Evolutionary conservation across 1,140 invertebrate species (phyloP).

Genomic region (Euura saliciscinereae): DNA sequence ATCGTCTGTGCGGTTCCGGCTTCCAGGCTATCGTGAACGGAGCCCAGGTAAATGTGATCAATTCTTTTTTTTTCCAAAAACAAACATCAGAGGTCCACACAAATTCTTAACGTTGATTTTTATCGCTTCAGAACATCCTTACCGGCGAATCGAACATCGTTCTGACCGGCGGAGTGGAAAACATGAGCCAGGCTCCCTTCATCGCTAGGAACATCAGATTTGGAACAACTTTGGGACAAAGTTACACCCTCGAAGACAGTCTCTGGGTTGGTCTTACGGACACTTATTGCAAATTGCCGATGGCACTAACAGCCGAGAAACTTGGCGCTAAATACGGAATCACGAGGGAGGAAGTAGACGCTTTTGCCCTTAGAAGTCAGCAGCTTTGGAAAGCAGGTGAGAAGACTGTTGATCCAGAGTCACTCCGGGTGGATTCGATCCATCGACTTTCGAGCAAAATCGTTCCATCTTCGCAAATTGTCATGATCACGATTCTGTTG

Average conservation of each 20-base stretch:
- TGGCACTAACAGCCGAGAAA: slow-evolving; percentile 98
- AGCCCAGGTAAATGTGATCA: slow-evolving; percentile 72
- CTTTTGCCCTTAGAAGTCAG: slow-evolving; percentile 87
- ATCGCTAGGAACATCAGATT: slow-evolving; percentile 88
- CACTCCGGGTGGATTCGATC: too few relatives aligned
- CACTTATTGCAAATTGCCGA: slow-evolving; percentile 87
- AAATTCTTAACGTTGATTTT: too few relatives aligned
- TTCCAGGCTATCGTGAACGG: slow-evolving; percentile 93
- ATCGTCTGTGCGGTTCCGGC: slow-evolving; percentile 92
- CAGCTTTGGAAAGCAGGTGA: slow-evolving; percentile 79
- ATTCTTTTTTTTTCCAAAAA: not conserved
- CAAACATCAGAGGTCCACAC: too few relatives aligned
- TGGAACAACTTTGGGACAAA: slow-evolving; percentile 83
- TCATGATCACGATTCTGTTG: too few relatives aligned
- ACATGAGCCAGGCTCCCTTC: slow-evolving; percentile 96
- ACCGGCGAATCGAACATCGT: slow-evolving; percentile 87
- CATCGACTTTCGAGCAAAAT: too few relatives aligned
- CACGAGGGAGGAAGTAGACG: slow-evolving; percentile 85
- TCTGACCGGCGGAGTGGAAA: slow-evolving; percentile 91
- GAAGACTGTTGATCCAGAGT: slow-evolving; percentile 16
- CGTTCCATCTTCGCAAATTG: too few relatives aligned
- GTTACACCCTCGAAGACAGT: slow-evolving; percentile 86
- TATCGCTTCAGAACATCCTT: slow-evolving; percentile 77
- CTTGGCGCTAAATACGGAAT: slow-evolving; percentile 90
- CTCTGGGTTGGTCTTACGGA: slow-evolving; percentile 94